These are phyloP conservation scores for Brachylomia viminalis DNA, from an alignment of 2,888 invertebrate species.

Conservation along the genomic window DNA sequence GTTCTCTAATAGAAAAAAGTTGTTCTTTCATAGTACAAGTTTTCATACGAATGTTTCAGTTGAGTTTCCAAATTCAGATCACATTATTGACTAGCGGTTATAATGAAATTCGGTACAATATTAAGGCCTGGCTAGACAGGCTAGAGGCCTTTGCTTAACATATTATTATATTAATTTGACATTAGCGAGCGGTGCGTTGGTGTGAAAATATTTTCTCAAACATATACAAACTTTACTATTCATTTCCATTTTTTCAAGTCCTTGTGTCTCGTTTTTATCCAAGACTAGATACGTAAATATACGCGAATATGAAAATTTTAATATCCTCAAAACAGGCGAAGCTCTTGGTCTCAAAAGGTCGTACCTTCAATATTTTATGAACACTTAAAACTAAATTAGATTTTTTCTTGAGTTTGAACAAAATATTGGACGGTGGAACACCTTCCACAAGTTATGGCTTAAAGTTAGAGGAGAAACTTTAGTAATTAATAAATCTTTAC, in stretches of 20 bases:
- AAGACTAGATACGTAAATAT: slow-evolving; percentile 69
- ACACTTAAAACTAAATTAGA: slow-evolving; percentile 84
- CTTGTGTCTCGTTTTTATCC: slow-evolving; percentile 63
- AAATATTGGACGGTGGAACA: slow-evolving; percentile 70
- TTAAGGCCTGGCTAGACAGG: neutral
- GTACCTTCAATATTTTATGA: slow-evolving; percentile 84
- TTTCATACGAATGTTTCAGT: neutral
- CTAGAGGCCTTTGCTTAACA: neutral
- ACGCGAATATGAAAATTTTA: slow-evolving; percentile 82
- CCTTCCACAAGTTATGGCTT: slow-evolving; percentile 65
- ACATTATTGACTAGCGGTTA: neutral
- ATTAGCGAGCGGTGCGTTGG: neutral
- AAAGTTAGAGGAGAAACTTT: slow-evolving; percentile 67
- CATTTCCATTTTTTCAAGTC: slow-evolving; percentile 21
- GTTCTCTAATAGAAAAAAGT: neutral
- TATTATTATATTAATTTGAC: neutral
- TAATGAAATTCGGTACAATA: neutral
- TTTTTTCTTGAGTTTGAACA: slow-evolving; percentile 75
- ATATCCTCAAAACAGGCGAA: slow-evolving; percentile 82
- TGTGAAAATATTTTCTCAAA: neutral
- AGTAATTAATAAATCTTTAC: slow-evolving; percentile 69
- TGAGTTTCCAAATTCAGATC: neutral
- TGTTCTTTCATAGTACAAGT: neutral
- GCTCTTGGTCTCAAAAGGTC: slow-evolving; percentile 76
- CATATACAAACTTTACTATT: neutral